Base-by-base conservation (phyloP, 2,888 invertebrate species). In the Penaeus monodon region DNA sequence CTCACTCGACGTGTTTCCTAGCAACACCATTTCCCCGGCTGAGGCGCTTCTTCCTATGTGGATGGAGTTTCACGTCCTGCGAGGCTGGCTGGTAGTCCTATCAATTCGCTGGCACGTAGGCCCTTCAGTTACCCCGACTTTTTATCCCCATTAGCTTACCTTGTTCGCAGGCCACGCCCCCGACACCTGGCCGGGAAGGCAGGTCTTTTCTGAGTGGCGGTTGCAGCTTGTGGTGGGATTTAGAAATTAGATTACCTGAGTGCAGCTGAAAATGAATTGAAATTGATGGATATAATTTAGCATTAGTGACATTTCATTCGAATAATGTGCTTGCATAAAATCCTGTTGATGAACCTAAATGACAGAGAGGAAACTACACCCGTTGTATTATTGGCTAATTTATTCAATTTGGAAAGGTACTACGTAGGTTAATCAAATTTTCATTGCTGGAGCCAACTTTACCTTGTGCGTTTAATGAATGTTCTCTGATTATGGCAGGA, bases 281-380 rank as follows among this genome's bases (percentile, higher is more conserved):
- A 85, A 85, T 85, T 85, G 85, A 79, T 84, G 79, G 85, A 85
- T 78, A 79, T 79, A 68, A 85, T 85, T 85, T 74, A 85, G 85
- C 85, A 85, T 85, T 80, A 85, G 85, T 79, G 79, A 79, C 79
- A 64, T 85, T 85, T 85, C 85, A 85, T 79, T 70, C 79, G 73
- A 79, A 85, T 85, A 85, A 85, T 85, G 85, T 68, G 76, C 73
- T 70, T 57, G 79, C 27, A 73, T 85, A 85, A 85, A 85, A 85
- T 79, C 57, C 80, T 49, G 63, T 63, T 85, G 85, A 85, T 85
- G 79, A 33, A 33, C 57, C 85, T 85, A 85, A 85, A 38, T 85
- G 85, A 85, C 85, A 85, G 79, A 79, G 85, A 85, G 79, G 79
- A 79, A 44, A 44, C 49, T 38, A 73, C 44, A 27, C 79, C 79